Percentiles rank a stretch among this genome's conserved stretches.
These are phyloP conservation scores for Teleopsis dalmanni DNA, from an alignment of 1,140 invertebrate species.

Conservation along the genomic window DNA sequence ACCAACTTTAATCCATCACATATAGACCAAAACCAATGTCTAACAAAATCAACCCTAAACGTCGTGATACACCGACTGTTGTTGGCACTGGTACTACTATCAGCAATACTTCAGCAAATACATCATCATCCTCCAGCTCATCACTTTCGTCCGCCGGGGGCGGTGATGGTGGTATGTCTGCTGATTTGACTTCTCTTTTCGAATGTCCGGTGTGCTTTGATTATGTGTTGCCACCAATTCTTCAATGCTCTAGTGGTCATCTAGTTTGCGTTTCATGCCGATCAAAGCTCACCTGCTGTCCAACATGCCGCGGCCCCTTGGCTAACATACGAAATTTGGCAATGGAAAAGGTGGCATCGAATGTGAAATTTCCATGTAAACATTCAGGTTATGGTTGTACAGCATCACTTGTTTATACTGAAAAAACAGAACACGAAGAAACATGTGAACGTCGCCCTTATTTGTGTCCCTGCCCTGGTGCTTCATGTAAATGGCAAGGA, in stretches of 20 bases:
- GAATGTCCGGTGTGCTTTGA: slow-evolving; percentile 99
- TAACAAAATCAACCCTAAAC: slow-evolving; percentile 44
- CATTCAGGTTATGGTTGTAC: slow-evolving; percentile 94
- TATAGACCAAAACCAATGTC: slow-evolving; percentile 29
- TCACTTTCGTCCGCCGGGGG: slow-evolving; percentile 41
- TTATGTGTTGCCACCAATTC: slow-evolving; percentile 94
- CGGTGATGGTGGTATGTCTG: slow-evolving; percentile 55
- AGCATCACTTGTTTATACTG: slow-evolving; percentile 86
- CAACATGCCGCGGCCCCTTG: slow-evolving; percentile 92
- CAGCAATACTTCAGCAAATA: slow-evolving; percentile 37
- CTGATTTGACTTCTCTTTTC: slow-evolving; percentile 90
- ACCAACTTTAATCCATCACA: background rate
- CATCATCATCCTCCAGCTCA: slow-evolving; percentile 42
- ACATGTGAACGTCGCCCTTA: slow-evolving; percentile 96
- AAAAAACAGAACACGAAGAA: slow-evolving; percentile 98
- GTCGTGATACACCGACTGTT: slow-evolving; percentile 27
- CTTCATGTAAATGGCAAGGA: slow-evolving; percentile 98
- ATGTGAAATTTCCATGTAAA: slow-evolving; percentile 98
- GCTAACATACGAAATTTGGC: slow-evolving; percentile 96
- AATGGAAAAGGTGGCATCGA: slow-evolving; percentile 98
- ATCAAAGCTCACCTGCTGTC: slow-evolving; percentile 93
- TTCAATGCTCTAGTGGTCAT: slow-evolving; percentile 83
- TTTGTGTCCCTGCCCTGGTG: slow-evolving; percentile 95
- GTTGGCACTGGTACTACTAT: slow-evolving; percentile 29
- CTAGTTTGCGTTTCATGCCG: slow-evolving; percentile 90